Base-by-base conservation (phyloP, 2,888 invertebrate genomes). In the Subacronicta megacephala region DNA sequence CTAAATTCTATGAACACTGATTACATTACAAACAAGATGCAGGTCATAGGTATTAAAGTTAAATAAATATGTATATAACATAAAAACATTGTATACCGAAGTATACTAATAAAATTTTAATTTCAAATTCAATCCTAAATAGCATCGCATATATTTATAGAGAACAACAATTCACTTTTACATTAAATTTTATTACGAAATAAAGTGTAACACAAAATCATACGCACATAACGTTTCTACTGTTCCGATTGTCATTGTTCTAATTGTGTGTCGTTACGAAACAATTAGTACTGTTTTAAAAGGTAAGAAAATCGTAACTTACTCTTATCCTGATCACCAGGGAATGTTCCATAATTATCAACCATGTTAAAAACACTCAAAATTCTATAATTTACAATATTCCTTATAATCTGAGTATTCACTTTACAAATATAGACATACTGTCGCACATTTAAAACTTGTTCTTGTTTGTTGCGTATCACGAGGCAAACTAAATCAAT, bases 281-380 rank as follows among this genome's bases (percentile, higher is more conserved):
- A 26, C 10, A 26, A 10, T 3, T 18, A 3, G 10, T 26, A 26
- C 3, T 1, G 36, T 13, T 40, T 44, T 6, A 31, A 45, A 47
- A 41, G 13, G 12, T 5, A 20, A 16, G 0, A 33, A 37, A 41
- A 35, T 7, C 12, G 13, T 12, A 13, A 58, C 72, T 72, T 37
- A 72, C 72, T 41, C 36, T 49, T 51, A 0, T 42, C 12, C 7
- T 9, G 12, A 16, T 41, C 42, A 5, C 9, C 42, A 9, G 0
- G 0, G 47, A 72, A 72, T 1, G 72, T 72, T 42, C 72, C 72
- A 58, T 72, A 72, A 16, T 45, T 38, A 15, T 35, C 41, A 2
- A 0, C 54, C 72, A 72, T 72, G 7, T 44, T 68, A 41, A 3
- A 3, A 7, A 41, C 10, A 7, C 23, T 31, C n/a, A n/a, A n/a